A percentile compares a stretch with the other conserved stretches of the same genome.
phyloP scores from a whole-genome alignment of 2,113 vertebrate genomes.

The Peromyscus californicus region DNA sequence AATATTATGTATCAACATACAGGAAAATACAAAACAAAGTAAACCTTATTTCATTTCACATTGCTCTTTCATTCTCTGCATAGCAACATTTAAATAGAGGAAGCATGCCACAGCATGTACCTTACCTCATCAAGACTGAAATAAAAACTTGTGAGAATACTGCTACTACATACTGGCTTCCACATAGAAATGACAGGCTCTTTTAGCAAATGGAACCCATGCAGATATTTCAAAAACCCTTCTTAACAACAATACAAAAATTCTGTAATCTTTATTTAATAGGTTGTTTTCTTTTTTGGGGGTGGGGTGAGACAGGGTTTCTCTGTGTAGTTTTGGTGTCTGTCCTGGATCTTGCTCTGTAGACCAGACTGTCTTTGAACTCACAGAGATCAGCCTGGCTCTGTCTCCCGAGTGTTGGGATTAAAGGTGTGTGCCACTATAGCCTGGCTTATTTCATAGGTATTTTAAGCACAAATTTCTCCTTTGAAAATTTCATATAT shows the following conservation, averaged over 20 bases:
- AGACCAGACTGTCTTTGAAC: no score
- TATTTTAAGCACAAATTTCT: not conserved
- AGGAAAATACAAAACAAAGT: slow-evolving; percentile 14
- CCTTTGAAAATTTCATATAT: not conserved
- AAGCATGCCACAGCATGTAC: not conserved
- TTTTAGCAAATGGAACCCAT: not conserved
- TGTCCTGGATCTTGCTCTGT: no score
- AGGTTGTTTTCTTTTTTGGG: no score
- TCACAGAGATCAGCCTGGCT: no score
- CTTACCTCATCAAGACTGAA: not conserved
- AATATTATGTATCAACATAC: not conserved
- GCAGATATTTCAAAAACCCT: not conserved
- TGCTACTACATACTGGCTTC: not conserved
- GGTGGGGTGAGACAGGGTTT: no score
- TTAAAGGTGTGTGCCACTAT: no score
- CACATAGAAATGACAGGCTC: not conserved
- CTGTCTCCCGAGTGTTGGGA: no score
- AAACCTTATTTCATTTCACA: slow-evolving; percentile 8
- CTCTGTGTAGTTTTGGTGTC: no score
- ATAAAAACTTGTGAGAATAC: not conserved
- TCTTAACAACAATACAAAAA: not conserved
- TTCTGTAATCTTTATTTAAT: not conserved
- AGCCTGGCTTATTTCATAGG: not conserved
- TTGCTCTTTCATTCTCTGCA: not conserved
- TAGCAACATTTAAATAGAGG: not conserved